Evolutionary conservation across 2,797 vertebrate genomes (phyloP).

Genomic region (Jordanella pulchra): DNA sequence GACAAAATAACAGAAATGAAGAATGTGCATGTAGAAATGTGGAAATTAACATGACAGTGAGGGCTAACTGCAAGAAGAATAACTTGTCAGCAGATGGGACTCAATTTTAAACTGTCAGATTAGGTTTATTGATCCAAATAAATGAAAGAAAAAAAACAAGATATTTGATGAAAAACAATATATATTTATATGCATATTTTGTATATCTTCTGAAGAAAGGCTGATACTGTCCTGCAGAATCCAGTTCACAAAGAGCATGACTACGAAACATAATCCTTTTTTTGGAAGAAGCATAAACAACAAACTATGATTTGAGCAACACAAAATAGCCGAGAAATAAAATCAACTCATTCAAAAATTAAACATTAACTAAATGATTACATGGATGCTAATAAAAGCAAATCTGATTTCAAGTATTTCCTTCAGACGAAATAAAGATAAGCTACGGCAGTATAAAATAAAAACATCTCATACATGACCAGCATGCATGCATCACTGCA

Average conservation of each 20-base stretch:
- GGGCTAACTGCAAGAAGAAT: background rate
- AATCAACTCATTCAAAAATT: constrained; percentile 67
- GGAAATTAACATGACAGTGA: constrained; percentile 7
- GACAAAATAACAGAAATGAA: background rate
- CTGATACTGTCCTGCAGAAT: constrained; percentile 93
- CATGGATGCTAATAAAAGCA: constrained; percentile 55
- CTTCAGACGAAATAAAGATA: constrained; percentile 85
- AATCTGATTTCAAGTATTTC: constrained; percentile 81
- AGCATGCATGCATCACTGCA: constrained; percentile 93
- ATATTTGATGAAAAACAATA: constrained; percentile 66
- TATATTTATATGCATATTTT: constrained; percentile 78
- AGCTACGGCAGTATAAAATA: constrained; percentile 83
- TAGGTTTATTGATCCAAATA: constrained; percentile 80
- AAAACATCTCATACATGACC: constrained; percentile 95
- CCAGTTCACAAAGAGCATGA: constrained; percentile 65
- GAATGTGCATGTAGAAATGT: constrained; percentile 9
- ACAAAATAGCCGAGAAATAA: constrained; percentile 57
- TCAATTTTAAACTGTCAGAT: constrained; percentile 69
- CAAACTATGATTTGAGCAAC: constrained; percentile 55
- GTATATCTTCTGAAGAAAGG: constrained; percentile 71
- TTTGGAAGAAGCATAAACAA: constrained; percentile 53
- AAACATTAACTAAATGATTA: constrained; percentile 53
- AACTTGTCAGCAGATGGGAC: constrained; percentile 55
- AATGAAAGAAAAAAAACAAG: constrained; percentile 55
- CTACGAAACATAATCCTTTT: background rate